Evolutionary conservation across 2,888 invertebrate species (phyloP).

Genomic region (Strigamia crassipes): DNA sequence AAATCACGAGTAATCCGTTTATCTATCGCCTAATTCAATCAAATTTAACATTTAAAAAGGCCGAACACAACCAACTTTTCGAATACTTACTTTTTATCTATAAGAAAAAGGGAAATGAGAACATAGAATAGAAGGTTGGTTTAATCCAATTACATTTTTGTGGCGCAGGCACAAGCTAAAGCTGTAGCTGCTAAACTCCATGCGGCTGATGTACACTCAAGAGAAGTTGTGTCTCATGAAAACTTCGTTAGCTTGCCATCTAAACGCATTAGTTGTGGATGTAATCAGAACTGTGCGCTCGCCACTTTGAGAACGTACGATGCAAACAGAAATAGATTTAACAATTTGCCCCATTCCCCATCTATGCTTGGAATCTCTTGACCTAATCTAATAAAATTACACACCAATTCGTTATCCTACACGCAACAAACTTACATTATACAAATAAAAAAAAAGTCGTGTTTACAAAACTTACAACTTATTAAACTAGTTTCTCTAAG

Average conservation of each 20-base stretch:
- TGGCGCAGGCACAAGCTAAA: conserved; percentile 24
- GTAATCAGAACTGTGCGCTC: conserved; percentile 34
- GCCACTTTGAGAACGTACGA: conserved; percentile 24
- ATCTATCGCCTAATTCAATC: conserved; percentile 4
- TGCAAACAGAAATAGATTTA: conserved; percentile 33
- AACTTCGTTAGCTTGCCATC: conserved; percentile 44
- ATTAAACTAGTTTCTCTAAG: too few species aligned
- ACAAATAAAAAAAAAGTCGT: not conserved
- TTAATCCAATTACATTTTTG: conserved; percentile 32
- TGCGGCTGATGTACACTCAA: conserved; percentile 31
- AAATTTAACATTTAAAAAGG: not conserved
- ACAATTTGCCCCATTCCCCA: not conserved
- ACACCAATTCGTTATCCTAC: not conserved
- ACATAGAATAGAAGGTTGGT: not conserved
- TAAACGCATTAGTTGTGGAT: conserved; percentile 41
- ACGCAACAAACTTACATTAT: not conserved
- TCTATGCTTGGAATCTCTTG: not conserved
- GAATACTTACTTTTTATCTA: not conserved
- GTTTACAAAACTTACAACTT: too few species aligned
- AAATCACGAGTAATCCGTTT: conserved; percentile 1
- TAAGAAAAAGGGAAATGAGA: not conserved
- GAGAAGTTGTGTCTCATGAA: conserved; percentile 32
- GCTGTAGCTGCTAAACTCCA: conserved; percentile 26
- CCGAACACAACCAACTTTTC: not conserved
- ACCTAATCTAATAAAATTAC: conserved; percentile 35